A percentile compares a stretch with the other conserved stretches of the same genome.
These are phyloP conservation scores for Agrypnus murinus DNA, from an alignment of 2,888 invertebrate genomes.

Conservation along the genomic window DNA sequence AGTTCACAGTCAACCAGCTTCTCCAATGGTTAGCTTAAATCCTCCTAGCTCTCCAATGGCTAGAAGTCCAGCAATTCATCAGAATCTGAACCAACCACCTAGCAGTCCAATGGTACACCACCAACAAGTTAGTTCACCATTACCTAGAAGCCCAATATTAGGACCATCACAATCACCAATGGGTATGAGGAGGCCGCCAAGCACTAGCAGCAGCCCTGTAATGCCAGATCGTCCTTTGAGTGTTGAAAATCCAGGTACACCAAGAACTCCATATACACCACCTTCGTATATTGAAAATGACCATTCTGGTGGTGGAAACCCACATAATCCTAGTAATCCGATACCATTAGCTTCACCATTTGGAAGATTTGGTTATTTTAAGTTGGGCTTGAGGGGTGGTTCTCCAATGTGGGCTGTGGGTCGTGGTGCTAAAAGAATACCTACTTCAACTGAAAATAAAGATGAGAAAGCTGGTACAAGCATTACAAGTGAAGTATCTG, in stretches of 20 bases:
- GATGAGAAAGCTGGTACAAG: conserved; percentile 56
- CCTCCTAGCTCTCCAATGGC: conserved; percentile 77
- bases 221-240: conserved; percentile 77
- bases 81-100: conserved; percentile 64
- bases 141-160: conserved; percentile 68
- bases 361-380: conserved; percentile 76
- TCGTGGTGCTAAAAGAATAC: conserved; percentile 69
- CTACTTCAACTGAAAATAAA: conserved; percentile 63
- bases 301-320: conserved; percentile 72
- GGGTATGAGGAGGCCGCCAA: conserved; percentile 74
- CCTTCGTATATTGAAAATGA: conserved; percentile 44
- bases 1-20: conserved; percentile 68
- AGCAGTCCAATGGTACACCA: conserved; percentile 69
- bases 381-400: conserved; percentile 79
- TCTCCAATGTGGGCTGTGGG: conserved; percentile 77
- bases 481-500: conserved; percentile 44
- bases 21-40: conserved; percentile 71
- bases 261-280: conserved; percentile 71
- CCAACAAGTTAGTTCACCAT: conserved; percentile 63
- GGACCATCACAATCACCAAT: conserved; percentile 72
- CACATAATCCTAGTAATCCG: conserved; percentile 74
- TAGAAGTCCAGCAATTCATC: conserved; percentile 75
- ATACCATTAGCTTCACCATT: conserved; percentile 77
- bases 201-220: conserved; percentile 73
- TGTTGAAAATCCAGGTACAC: conserved; percentile 76